These are phyloP conservation scores for Salminus brasiliensis DNA, from an alignment of 2,113 vertebrate genomes.

Conservation along the genomic window DNA sequence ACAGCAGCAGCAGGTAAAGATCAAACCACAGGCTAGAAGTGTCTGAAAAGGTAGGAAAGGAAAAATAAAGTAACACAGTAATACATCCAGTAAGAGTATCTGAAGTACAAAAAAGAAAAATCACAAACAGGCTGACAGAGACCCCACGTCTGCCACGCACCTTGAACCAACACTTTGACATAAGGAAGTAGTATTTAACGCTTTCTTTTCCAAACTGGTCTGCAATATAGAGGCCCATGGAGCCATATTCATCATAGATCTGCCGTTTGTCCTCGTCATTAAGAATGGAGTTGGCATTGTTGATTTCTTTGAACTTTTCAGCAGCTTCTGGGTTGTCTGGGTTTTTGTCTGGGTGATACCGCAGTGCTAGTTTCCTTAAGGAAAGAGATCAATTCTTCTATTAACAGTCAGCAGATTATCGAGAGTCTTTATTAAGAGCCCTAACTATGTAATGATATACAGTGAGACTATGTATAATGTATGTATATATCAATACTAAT, in stretches of 20 bases:
- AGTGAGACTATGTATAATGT: too few species aligned
- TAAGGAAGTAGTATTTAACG: slow-evolving; percentile 84
- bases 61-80: neutral
- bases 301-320: slow-evolving; percentile 88
- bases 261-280: slow-evolving; percentile 81
- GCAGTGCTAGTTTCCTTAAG: slow-evolving; percentile 83
- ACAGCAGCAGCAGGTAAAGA: slow-evolving; percentile 83
- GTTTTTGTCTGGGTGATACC: slow-evolving; percentile 93
- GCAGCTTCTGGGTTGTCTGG: slow-evolving; percentile 74
- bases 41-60: slow-evolving; percentile 64
- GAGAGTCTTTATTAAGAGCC: neutral
- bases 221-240: slow-evolving; percentile 86
- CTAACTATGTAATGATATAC: too few species aligned
- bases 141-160: slow-evolving; percentile 67
- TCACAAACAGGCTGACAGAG: neutral
- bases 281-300: slow-evolving; percentile 87
- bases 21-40: slow-evolving; percentile 72
- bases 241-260: slow-evolving; percentile 88
- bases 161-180: slow-evolving; percentile 93
- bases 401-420: neutral
- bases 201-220: slow-evolving; percentile 90
- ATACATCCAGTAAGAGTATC: neutral
- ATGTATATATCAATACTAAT: too few species aligned
- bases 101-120: neutral
- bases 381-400: neutral